Conservation (phyloP, 2,113 vertebrate species). For the Muntiacus reevesi region DNA sequence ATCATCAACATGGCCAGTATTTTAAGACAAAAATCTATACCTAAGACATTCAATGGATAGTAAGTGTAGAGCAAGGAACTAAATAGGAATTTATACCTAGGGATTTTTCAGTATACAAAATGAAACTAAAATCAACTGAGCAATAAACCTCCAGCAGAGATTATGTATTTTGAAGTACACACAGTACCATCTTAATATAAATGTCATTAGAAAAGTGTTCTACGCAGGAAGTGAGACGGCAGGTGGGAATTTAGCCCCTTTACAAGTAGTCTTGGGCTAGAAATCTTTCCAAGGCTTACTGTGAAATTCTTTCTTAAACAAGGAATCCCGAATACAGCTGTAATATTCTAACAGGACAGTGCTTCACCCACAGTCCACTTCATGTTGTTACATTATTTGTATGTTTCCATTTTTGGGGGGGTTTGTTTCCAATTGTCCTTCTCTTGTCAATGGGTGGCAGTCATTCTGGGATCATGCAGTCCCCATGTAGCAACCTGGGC, state of each 20-base stretch:
- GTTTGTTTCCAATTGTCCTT: not conserved
- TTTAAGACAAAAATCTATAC: constrained; percentile 5
- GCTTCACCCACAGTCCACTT: not conserved
- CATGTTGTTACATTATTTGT: not conserved
- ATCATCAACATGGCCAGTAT: not conserved
- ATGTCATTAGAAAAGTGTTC: not conserved
- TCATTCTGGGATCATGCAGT: not conserved
- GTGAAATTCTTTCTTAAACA: not conserved
- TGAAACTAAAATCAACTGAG: not conserved
- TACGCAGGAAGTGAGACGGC: not conserved
- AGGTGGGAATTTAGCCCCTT: not conserved
- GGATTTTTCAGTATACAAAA: not conserved
- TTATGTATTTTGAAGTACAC: not conserved
- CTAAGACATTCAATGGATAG: not conserved
- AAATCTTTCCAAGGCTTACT: not conserved
- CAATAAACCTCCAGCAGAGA: not conserved
- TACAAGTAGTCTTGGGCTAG: not conserved
- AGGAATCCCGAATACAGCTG: not conserved
- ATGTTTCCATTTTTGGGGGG: not conserved
- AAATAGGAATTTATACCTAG: not conserved
- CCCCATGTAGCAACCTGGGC: no score
- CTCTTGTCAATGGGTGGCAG: not conserved
- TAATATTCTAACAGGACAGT: not conserved
- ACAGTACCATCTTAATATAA: not conserved
- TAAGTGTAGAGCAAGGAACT: not conserved